phyloP scores from a whole-genome alignment of 2,888 invertebrate species.

The Melanotus villosus region DNA sequence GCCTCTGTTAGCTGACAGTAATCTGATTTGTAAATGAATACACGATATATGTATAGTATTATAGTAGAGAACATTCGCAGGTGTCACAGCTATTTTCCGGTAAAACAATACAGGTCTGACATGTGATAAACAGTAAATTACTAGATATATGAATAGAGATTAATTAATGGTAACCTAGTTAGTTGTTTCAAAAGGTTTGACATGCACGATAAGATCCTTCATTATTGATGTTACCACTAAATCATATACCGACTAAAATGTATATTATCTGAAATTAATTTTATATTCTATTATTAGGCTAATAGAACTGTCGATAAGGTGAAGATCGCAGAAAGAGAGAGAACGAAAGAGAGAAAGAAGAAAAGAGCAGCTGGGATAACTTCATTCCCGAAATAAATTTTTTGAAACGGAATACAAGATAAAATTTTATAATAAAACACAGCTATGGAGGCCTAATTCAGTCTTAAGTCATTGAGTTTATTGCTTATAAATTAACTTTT shows the following conservation, averaged over 20 bases:
- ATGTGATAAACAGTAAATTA: slow-evolving; percentile 23
- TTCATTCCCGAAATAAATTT: no score
- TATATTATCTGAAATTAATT: not conserved
- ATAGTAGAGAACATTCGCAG: not conserved
- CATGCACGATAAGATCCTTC: not conserved
- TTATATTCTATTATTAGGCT: no score
- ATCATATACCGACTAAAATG: not conserved
- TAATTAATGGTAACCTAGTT: slow-evolving; percentile 18
- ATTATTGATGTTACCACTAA: not conserved
- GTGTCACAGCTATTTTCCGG: slow-evolving; percentile 5
- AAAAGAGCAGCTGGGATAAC: no score
- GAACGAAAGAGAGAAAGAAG: no score
- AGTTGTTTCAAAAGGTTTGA: not conserved
- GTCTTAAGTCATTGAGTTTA: no score
- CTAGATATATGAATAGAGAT: slow-evolving; percentile 8
- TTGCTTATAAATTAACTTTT: no score
- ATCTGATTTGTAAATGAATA: slow-evolving; percentile 18
- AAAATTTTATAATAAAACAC: no score
- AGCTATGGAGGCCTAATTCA: no score
- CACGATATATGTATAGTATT: not conserved
- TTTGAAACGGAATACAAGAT: no score
- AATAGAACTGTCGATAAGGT: no score
- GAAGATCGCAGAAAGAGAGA: no score
- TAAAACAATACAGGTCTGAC: slow-evolving; percentile 13
- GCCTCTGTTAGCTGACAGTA: not conserved